These are phyloP conservation scores for Prunella strophiata DNA, from an alignment of 2,797 vertebrate genomes.

Conservation along the genomic window DNA sequence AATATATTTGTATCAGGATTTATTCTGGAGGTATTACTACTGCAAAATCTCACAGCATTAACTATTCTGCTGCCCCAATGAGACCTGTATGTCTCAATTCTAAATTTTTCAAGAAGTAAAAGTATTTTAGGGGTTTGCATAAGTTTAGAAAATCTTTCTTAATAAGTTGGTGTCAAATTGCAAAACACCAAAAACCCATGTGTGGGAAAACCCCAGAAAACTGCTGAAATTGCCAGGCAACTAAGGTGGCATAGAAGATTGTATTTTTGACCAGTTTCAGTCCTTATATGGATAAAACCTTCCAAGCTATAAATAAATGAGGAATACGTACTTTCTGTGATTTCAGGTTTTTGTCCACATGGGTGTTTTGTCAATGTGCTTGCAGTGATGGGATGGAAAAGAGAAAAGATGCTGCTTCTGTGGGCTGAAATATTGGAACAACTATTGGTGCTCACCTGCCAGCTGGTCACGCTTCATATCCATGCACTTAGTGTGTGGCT, in stretches of 20 bases:
- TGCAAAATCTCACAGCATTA: neutral
- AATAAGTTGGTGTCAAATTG: neutral
- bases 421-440: neutral
- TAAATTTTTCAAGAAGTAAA: neutral
- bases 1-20: neutral
- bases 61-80: neutral
- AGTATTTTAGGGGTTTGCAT: neutral
- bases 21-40: neutral
- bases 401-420: neutral
- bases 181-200: neutral
- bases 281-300: neutral
- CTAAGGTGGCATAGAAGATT: neutral
- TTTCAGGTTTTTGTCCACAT: neutral
- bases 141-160: neutral
- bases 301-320: neutral
- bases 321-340: neutral
- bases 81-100: neutral
- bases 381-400: rapidly evolving
- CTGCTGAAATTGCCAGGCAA: neutral
- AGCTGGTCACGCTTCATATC: neutral
- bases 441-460: neutral
- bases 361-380: neutral
- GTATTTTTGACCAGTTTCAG: neutral
- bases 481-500: neutral
- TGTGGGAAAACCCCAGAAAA: neutral